Conservation (phyloP, 2,888 invertebrate genomes). For the Amitus sp. region DNA sequence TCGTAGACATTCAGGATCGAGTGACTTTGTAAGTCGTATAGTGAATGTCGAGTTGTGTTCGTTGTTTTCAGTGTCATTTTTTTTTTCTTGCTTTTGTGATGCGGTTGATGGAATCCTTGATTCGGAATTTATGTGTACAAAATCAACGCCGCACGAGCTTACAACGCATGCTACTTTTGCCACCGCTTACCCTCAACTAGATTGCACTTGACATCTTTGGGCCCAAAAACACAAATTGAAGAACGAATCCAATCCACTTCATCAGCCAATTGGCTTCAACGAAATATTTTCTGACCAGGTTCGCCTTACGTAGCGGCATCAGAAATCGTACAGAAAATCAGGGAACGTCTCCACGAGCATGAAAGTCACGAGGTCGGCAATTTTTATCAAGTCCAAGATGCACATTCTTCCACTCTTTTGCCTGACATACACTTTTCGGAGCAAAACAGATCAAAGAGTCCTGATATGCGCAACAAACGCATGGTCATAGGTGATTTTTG, state of each 20-base stretch:
- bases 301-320: slow-evolving; percentile 83
- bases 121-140: no score
- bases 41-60: slow-evolving; percentile 36
- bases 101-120: no score
- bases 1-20: slow-evolving; percentile 62
- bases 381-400: slow-evolving; percentile 44
- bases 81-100: no score
- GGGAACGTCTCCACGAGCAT: slow-evolving; percentile 70
- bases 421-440: slow-evolving; percentile 62
- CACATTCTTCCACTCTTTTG: slow-evolving; percentile 59
- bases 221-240: no score
- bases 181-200: no score
- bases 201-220: no score
- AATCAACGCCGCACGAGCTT: no score
- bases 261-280: no score
- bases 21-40: slow-evolving; percentile 61
- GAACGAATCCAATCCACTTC: no score
- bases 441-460: slow-evolving; percentile 60
- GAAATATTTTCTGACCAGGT: no score
- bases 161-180: no score
- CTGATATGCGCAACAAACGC: slow-evolving; percentile 63
- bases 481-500: slow-evolving; percentile 64
- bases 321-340: slow-evolving; percentile 83
- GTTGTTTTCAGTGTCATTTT: slow-evolving; percentile 8
- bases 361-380: slow-evolving; percentile 59